Percentiles rank a stretch among this genome's conserved stretches.
phyloP scores from a whole-genome alignment of 2,888 invertebrate genomes.

The Heliconius ethilla region DNA sequence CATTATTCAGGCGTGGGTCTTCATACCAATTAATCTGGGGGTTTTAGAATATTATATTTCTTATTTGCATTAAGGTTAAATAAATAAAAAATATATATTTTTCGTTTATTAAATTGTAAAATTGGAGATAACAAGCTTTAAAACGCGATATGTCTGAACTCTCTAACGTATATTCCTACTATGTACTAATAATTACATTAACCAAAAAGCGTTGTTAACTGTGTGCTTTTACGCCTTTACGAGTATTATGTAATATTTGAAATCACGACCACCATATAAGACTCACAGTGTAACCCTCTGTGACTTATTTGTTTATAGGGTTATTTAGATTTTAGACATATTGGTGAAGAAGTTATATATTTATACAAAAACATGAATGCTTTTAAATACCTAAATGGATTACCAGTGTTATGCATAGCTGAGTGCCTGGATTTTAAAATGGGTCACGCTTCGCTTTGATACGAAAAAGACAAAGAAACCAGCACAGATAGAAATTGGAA shows the following conservation, averaged over 20 bases:
- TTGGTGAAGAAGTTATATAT: neutral
- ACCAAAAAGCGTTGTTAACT: no score
- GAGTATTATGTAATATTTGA: neutral
- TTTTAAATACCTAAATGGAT: conserved; percentile 20
- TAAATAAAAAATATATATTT: no score
- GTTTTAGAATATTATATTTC: no score
- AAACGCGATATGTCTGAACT: no score
- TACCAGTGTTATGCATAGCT: conserved; percentile 21
- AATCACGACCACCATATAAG: neutral
- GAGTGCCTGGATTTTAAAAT: conserved; percentile 33
- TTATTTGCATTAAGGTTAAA: no score
- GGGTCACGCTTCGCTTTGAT: conserved; percentile 28
- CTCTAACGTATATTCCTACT: no score
- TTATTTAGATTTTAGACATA: neutral
- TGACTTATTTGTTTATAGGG: neutral
- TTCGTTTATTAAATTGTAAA: no score
- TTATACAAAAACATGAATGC: conserved; percentile 1
- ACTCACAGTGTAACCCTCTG: neutral
- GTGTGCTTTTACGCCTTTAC: neutral
- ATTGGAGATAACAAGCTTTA: no score
- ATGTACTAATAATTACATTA: no score
- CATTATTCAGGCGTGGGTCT: no score
- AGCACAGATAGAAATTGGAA: conserved; percentile 13
- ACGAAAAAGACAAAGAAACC: conserved; percentile 20
- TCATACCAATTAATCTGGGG: no score